Conservation (phyloP, 2,888 invertebrate genomes). For the Eudiplozoon nipponicum region DNA sequence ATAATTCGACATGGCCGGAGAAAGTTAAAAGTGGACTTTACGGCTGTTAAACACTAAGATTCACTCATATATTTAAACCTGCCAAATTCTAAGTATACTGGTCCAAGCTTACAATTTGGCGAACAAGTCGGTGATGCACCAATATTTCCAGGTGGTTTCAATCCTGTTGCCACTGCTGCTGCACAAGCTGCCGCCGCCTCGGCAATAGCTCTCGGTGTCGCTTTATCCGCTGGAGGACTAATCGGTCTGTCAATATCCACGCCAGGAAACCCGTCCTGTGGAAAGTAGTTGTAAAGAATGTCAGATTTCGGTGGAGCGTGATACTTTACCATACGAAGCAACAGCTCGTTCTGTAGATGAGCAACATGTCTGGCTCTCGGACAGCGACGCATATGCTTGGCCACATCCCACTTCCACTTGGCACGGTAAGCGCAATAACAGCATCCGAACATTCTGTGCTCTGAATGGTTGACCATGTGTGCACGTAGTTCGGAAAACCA, state of each 20-base stretch:
- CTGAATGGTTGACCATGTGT: slow-evolving; percentile 28
- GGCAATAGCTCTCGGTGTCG: too few relatives aligned
- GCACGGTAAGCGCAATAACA: slow-evolving; percentile 25
- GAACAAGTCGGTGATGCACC: too few relatives aligned
- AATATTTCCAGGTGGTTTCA: too few relatives aligned
- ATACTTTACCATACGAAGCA: slow-evolving; percentile 1
- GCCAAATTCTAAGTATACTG: too few relatives aligned
- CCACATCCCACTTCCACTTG: slow-evolving; percentile 28
- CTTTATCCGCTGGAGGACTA: too few relatives aligned
- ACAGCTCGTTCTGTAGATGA: not conserved
- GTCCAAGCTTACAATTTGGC: too few relatives aligned
- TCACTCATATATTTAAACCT: too few relatives aligned
- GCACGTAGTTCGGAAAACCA: slow-evolving; percentile 28
- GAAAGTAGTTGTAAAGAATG: not conserved
- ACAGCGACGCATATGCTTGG: slow-evolving; percentile 25
- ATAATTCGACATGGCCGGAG: too few relatives aligned
- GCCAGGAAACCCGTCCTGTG: slow-evolving; percentile 1
- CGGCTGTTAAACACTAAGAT: too few relatives aligned
- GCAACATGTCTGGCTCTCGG: slow-evolving; percentile 14
- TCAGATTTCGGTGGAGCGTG: not conserved
- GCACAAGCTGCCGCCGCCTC: too few relatives aligned
- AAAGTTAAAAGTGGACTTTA: too few relatives aligned
- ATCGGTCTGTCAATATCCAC: slow-evolving; percentile 1
- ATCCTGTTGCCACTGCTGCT: too few relatives aligned
- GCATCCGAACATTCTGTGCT: slow-evolving; percentile 26